phyloP scores from a whole-genome alignment of 2,888 invertebrate genomes.

The Tribolium freemani region DNA sequence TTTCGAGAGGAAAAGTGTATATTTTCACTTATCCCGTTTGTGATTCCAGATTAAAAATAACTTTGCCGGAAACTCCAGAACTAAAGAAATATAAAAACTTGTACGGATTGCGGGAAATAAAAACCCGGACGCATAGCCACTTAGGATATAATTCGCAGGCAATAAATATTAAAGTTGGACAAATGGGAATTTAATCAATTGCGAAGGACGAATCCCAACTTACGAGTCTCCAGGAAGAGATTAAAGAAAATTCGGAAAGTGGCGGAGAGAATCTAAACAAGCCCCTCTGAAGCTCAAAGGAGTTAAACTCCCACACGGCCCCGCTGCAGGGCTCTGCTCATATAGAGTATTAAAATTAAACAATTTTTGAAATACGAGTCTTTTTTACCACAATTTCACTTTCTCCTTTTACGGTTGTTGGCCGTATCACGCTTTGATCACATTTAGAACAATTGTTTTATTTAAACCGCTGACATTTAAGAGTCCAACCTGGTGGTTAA shows the following conservation, averaged over 20 bases:
- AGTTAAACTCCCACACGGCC: too few relatives aligned
- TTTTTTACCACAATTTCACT: too few relatives aligned
- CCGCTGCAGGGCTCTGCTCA: too few relatives aligned
- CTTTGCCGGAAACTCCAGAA: background rate
- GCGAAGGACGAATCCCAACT: background rate
- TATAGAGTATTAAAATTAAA: too few relatives aligned
- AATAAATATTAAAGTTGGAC: slow-evolving; percentile 3
- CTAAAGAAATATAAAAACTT: slow-evolving; percentile 11
- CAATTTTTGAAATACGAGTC: too few relatives aligned
- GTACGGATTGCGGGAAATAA: background rate
- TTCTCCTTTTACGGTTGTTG: too few relatives aligned
- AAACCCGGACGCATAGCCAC: background rate
- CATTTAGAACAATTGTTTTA: too few relatives aligned
- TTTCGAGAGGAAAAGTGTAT: slow-evolving; percentile 9
- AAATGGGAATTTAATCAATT: background rate
- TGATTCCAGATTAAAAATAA: slow-evolving; percentile 31
- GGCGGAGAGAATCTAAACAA: background rate
- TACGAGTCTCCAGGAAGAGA: background rate
- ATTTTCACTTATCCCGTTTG: slow-evolving; percentile 20
- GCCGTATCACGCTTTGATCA: too few relatives aligned
- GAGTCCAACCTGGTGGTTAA: too few relatives aligned
- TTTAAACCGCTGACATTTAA: too few relatives aligned
- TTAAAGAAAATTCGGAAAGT: background rate
- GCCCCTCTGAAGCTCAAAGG: too few relatives aligned
- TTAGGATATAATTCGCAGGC: background rate